Evolutionary conservation across 2,113 vertebrate species (phyloP), one percentile per base, ranked within the genome.

Genomic region (Nibea coibor): DNA sequence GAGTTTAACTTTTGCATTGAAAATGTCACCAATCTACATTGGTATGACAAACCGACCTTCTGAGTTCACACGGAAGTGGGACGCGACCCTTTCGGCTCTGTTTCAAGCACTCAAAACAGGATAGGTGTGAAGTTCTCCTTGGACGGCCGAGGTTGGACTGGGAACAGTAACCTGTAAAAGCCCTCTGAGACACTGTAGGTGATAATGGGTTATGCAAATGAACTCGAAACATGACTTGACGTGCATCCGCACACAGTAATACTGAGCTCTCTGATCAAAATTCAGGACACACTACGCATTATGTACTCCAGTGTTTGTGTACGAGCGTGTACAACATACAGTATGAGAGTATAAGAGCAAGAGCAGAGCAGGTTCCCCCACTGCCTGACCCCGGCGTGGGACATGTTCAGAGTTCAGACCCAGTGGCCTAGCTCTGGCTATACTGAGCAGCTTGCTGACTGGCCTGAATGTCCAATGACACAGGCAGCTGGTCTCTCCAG

Each of bases 401-500:
- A 53, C 66, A 42, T 88, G 80, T 82, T 87, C 45, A 28, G 45
- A 79, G 81, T 61, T 43, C 15, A 68, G 69, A 61, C 48, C 62
- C 68, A 61, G 68, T 42, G 67, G 71, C 50, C 51, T 7, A 35
- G n/a, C 50, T 59, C 80, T 58, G 69, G 53, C 45, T 67, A 58
- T 43, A 79, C 53, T 19, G 24, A 71, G 65, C 48, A 43, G 76
- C 76, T 81, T 68, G 51, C 79, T 70, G 31, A 68, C 72, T 51
- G 80, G 78, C 58, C 75, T 54, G 50, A 80, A 70, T 39, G 47
- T 64, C 75, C 39, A 16, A 11, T 69, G 81, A 87, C 72, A 76
- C 50, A 16, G 53, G 58, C 86, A 90, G 83, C 86, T 83, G 86
- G 77, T 86, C 71, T 64, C 70, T 12, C 22, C 76, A 31, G 83